These are phyloP conservation scores for Ichneumoninae sp. DNA, from an alignment of 2,888 invertebrate genomes.

Conservation along the genomic window DNA sequence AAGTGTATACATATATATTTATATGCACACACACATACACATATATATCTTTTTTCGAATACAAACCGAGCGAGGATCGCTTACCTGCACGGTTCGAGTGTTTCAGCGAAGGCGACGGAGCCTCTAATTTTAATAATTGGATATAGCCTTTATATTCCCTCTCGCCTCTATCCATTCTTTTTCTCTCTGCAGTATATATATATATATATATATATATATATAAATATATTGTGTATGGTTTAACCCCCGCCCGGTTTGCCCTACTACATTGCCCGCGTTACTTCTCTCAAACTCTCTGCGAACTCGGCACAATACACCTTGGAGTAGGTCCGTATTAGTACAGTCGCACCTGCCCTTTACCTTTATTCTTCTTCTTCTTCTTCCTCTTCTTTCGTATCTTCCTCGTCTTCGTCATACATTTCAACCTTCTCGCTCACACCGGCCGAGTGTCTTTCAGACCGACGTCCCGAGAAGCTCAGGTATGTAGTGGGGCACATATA, in stretches of 20 bases:
- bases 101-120: conserved; percentile 81
- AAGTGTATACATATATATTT: conserved; percentile 32
- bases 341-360: conserved; percentile 82
- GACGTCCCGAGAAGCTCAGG: conserved; percentile 43
- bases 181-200: conserved; percentile 56
- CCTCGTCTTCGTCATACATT: conserved; percentile 27
- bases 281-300: conserved; percentile 18
- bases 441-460: conserved; percentile 19
- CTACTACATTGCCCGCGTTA: conserved; percentile 18
- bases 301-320: conserved; percentile 52
- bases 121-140: conserved; percentile 84
- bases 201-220: conserved; percentile 34
- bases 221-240: conserved; percentile 63
- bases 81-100: conserved; percentile 70
- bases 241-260: conserved; percentile 15
- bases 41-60: conserved; percentile 30
- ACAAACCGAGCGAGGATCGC: conserved; percentile 51
- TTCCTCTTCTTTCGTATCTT: conserved; percentile 26
- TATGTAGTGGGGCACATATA: conserved; percentile 28
- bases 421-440: conserved; percentile 36
- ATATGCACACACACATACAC: neutral
- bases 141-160: conserved; percentile 71
- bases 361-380: conserved; percentile 68
- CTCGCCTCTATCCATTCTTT: conserved; percentile 56
- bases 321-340: conserved; percentile 72